Base-by-base conservation (phyloP, 1,140 invertebrate genomes). In the Drosophila erecta region DNA sequence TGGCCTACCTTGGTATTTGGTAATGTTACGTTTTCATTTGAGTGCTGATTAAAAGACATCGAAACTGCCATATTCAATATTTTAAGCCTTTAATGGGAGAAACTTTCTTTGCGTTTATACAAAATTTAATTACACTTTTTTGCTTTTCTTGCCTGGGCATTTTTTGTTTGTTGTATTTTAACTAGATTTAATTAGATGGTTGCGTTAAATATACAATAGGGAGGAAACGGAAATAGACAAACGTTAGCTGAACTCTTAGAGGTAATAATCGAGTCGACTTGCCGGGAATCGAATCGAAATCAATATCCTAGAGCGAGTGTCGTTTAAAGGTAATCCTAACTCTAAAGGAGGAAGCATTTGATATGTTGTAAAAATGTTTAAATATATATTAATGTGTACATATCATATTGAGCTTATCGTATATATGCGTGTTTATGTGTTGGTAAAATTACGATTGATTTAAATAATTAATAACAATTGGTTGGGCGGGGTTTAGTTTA, bases 311-410 rank as follows among this genome's bases (percentile, higher is more conserved):
- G 40, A 54, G 61, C 49, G 61, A 30, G 46, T 53, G 41, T 55
- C 35, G 35, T 59, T 41, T 66, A 62, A 51, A 58, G 43, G 51
- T 77, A 77, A 56, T 75, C 53, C 66, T 86, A 79, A 57, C 17
- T 60, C 81, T 86, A 87, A 60, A 76, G 66, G 70, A 91, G 89
- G 89, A 91, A 91, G 89, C 89, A 91, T 90, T 91, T 90, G 89
- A 91, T 91, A 91, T 91, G 89, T 90, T 90, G 87, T 90, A 90
- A 83, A 86, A 87, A 87, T 87, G 75, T 87, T 71, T 79, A 78
- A 65, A 61, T 58, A 64, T 76, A 57, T 66, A 40, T 64, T 56
- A 33, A 8, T 58, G 58, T 60, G 43, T 77, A 65, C 51, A 65
- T 57, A 15, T 57, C 46, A 60, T 69, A 72, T 24, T 20, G 35